phyloP scores from a whole-genome alignment of 1,140 invertebrate genomes.

The Drosophila pandora region DNA sequence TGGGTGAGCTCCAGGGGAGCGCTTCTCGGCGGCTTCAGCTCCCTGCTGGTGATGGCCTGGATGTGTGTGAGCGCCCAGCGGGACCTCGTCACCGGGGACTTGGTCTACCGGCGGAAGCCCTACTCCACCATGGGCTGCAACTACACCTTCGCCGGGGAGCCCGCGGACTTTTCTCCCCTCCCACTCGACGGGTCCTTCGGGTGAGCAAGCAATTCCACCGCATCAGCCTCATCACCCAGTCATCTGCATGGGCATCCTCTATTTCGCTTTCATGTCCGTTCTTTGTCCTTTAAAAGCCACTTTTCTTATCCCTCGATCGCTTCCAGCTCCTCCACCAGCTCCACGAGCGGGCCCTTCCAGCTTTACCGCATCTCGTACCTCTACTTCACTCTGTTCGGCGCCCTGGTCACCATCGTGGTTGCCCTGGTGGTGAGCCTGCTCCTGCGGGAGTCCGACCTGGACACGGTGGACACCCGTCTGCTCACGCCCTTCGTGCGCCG shows the following conservation, averaged over 20 bases:
- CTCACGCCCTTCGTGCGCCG: slow-evolving; percentile 88
- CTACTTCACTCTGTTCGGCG: slow-evolving; percentile 87
- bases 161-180: slow-evolving; percentile 50
- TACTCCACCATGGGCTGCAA: slow-evolving; percentile 90
- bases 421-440: slow-evolving; percentile 86
- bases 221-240: background rate
- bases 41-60: slow-evolving; percentile 92
- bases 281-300: background rate
- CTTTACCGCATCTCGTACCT: slow-evolving; percentile 87
- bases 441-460: slow-evolving; percentile 85
- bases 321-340: slow-evolving; percentile 11
- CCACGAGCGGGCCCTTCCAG: slow-evolving; percentile 44
- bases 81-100: slow-evolving; percentile 86
- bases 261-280: too few species aligned
- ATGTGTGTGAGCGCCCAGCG: slow-evolving; percentile 91
- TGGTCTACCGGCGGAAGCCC: slow-evolving; percentile 87
- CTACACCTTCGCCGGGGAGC: slow-evolving; percentile 84
- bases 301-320: background rate
- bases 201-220: slow-evolving; percentile 18
- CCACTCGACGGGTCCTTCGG: slow-evolving; percentile 41
- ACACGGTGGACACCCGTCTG: slow-evolving; percentile 86
- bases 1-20: slow-evolving; percentile 91
- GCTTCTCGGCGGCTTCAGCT: slow-evolving; percentile 89
- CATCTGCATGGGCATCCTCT: too few species aligned
- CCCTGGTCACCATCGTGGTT: slow-evolving; percentile 87